These are phyloP conservation scores for Drosophila suzukii DNA, from an alignment of 1,140 invertebrate genomes.

Conservation along the genomic window DNA sequence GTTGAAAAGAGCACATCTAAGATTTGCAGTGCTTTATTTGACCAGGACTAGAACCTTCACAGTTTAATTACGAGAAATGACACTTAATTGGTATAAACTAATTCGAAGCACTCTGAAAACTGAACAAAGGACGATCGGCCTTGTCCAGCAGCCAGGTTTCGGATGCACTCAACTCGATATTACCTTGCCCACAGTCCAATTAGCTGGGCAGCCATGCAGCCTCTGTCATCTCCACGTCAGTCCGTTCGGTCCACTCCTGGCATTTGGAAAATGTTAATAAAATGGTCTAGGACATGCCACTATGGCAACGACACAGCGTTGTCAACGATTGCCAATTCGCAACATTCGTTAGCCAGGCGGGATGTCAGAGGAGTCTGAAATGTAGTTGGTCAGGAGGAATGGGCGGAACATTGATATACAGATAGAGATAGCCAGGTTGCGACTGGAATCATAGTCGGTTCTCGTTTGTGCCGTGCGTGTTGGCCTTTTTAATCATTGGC, in stretches of 20 bases:
- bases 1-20: too few species aligned
- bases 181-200: slow-evolving; percentile 56
- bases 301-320: slow-evolving; percentile 51
- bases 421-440: slow-evolving; percentile 19
- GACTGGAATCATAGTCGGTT: slow-evolving; percentile 19
- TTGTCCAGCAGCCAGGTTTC: background rate
- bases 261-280: slow-evolving; percentile 60
- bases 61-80: background rate
- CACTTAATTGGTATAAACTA: background rate
- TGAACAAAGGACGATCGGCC: background rate
- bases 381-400: background rate
- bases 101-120: background rate
- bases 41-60: background rate
- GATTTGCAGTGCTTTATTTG: too few species aligned
- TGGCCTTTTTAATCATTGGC: slow-evolving; percentile 47
- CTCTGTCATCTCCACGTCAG: slow-evolving; percentile 46
- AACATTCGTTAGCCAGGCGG: slow-evolving; percentile 32
- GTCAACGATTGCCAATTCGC: slow-evolving; percentile 53
- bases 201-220: slow-evolving; percentile 40
- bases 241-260: slow-evolving; percentile 51
- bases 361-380: slow-evolving; percentile 9
- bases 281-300: slow-evolving; percentile 66
- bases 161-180: slow-evolving; percentile 43
- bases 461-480: slow-evolving; percentile 46
- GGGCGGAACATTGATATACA: slow-evolving; percentile 24